Percentiles rank a stretch among this genome's conserved stretches.
These are phyloP conservation scores for Xylota segnis DNA, from an alignment of 2,888 invertebrate species.

Conservation along the genomic window DNA sequence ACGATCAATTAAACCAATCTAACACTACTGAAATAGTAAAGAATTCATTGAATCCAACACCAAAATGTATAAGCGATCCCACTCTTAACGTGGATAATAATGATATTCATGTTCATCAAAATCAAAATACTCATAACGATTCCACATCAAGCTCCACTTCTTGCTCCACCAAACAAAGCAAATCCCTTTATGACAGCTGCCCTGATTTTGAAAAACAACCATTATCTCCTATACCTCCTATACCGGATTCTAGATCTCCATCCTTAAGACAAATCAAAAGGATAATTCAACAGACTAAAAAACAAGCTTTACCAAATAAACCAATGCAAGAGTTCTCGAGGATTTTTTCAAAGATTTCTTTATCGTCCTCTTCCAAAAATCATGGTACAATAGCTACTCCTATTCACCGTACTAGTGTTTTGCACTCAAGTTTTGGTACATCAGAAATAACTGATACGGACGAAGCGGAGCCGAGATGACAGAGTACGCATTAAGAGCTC, in stretches of 20 bases:
- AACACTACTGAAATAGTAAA: background rate
- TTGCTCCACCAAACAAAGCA: background rate
- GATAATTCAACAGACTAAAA: conserved; percentile 15
- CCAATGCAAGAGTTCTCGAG: conserved; percentile 13
- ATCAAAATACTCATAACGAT: background rate
- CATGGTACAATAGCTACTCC: background rate
- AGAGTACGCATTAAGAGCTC: conserved; percentile 72
- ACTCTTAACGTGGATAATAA: background rate
- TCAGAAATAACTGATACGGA: conserved; percentile 43
- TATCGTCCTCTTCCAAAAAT: conserved; percentile 25
- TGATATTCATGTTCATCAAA: background rate
- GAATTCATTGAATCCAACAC: background rate
- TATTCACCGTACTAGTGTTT: conserved; percentile 1
- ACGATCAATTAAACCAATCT: conserved; percentile 9
- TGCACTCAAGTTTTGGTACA: conserved; percentile 4
- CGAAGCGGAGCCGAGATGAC: conserved; percentile 77
- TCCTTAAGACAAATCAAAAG: conserved; percentile 12
- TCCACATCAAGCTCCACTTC: conserved; percentile 16
- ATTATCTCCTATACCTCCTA: background rate
- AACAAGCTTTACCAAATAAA: background rate
- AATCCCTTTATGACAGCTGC: conserved; percentile 12
- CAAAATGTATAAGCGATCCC: background rate
- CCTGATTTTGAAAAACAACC: conserved; percentile 8
- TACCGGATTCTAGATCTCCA: background rate
- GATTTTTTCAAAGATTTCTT: conserved; percentile 18